These are phyloP conservation scores for Alcedo atthis DNA, from an alignment of 2,797 vertebrate species.

Conservation along the genomic window DNA sequence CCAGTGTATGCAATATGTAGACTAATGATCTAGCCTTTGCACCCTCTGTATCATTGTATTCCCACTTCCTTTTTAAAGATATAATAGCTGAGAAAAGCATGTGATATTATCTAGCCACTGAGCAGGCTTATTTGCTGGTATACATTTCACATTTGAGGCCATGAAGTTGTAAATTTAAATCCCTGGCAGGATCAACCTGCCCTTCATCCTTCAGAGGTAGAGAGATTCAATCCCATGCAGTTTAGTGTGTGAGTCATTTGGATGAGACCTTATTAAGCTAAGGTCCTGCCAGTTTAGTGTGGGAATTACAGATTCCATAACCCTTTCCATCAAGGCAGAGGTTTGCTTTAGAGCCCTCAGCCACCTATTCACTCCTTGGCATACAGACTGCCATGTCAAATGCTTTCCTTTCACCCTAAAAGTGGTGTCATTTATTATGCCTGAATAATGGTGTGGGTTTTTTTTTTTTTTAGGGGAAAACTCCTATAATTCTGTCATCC, in stretches of 20 bases:
- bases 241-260: background rate
- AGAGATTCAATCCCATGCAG: slow-evolving; percentile 30
- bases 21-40: background rate
- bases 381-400: background rate
- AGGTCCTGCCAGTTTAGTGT: slow-evolving; percentile 11
- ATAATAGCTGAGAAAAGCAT: background rate
- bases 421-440: background rate
- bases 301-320: background rate
- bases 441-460: background rate
- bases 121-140: background rate
- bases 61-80: background rate
- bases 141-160: background rate
- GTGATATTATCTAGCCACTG: background rate
- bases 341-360: background rate
- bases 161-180: slow-evolving; percentile 10
- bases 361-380: background rate
- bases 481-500: background rate
- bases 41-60: background rate
- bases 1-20: background rate
- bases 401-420: background rate
- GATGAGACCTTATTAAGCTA: slow-evolving; percentile 34
- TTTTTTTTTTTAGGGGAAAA: background rate
- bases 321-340: background rate
- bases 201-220: slow-evolving; percentile 17
- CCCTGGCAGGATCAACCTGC: background rate